Conservation (phyloP, 2,888 invertebrate genomes). For the Cinara cedri region DNA sequence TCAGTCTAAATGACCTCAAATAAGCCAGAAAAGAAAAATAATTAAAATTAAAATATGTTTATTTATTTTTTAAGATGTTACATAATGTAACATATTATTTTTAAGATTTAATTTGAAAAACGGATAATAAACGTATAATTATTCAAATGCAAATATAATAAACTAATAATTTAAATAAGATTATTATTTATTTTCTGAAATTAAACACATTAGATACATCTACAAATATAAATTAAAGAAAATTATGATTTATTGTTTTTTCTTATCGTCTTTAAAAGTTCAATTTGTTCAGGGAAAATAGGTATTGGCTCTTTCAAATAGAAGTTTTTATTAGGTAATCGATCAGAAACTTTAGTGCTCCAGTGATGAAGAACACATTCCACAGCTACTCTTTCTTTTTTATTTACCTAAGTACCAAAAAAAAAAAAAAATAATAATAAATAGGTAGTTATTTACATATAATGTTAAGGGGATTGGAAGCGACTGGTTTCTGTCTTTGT, state of each 20-base stretch:
- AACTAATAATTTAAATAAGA: not conserved
- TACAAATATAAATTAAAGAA: not conserved
- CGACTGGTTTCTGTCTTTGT: no score
- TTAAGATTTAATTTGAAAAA: no score
- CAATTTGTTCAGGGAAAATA: constrained; percentile 68
- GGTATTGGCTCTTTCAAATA: constrained; percentile 69
- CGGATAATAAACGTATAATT: no score
- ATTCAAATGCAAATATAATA: constrained; percentile 20
- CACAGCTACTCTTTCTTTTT: constrained; percentile 74
- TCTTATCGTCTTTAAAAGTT: constrained; percentile 59
- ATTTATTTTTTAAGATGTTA: no score
- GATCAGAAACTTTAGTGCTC: constrained; percentile 71
- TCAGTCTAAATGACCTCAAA: no score
- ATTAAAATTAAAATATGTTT: no score
- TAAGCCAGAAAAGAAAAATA: no score
- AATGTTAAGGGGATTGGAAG: no score
- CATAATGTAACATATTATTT: no score
- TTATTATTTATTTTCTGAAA: constrained; percentile 11
- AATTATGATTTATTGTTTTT: constrained; percentile 4
- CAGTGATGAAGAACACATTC: constrained; percentile 81
- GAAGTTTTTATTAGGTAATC: constrained; percentile 66
- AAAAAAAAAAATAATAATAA: not conserved
- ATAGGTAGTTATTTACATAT: no score
- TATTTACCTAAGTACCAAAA: constrained; percentile 70
- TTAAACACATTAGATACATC: not conserved